Conservation (phyloP, 2,888 invertebrate species). For the Meteorus colon region DNA sequence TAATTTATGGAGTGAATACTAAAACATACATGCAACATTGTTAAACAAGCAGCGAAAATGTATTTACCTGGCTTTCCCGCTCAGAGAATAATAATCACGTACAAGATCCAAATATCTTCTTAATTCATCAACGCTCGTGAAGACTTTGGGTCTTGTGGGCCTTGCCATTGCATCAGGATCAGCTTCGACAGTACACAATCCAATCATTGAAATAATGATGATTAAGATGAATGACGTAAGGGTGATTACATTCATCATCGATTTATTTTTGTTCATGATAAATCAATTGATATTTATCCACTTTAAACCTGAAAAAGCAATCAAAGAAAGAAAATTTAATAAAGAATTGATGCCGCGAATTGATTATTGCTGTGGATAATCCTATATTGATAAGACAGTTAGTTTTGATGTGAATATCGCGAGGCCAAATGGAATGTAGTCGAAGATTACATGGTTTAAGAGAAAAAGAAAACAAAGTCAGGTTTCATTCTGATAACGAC, state of each 20-base stretch:
- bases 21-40: not conserved
- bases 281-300: not conserved
- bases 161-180: conserved; percentile 60
- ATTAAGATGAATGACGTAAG: not conserved
- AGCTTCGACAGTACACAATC: conserved; percentile 41
- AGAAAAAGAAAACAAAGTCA: not conserved
- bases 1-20: not conserved
- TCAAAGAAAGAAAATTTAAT: not conserved
- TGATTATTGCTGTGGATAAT: not conserved
- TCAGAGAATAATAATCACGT: conserved; percentile 75
- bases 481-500: not conserved
- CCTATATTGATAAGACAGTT: not conserved
- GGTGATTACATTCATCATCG: not conserved
- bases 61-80: conserved; percentile 74
- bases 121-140: conserved; percentile 74
- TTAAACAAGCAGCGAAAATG: not conserved
- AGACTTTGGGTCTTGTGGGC: conserved; percentile 72
- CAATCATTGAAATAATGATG: conserved; percentile 15
- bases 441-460: not conserved
- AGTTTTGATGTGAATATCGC: not conserved
- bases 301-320: not conserved
- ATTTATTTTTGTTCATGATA: conserved; percentile 2
- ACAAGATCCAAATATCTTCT: conserved; percentile 74
- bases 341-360: not conserved
- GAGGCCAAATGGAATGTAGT: not conserved